These are phyloP conservation scores for Bactericera cockerelli DNA, from an alignment of 1,140 invertebrate genomes.

Conservation along the genomic window DNA sequence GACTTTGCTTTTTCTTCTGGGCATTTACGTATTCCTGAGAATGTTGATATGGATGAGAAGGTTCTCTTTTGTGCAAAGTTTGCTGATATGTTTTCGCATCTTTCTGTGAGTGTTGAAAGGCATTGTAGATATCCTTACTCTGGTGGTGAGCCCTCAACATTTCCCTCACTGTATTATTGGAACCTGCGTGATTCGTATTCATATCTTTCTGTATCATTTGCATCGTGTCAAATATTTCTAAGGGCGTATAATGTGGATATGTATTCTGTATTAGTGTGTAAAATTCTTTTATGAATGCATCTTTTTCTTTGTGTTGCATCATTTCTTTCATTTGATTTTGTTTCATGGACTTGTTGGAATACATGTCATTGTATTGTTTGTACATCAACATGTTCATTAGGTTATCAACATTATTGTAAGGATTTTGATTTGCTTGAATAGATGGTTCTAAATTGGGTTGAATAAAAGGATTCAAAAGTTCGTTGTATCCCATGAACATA, in stretches of 20 bases:
- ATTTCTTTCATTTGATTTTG: conserved; percentile 1
- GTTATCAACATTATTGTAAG: not conserved
- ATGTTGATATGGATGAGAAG: not conserved
- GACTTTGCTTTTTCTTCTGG: no score
- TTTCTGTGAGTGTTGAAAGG: not conserved
- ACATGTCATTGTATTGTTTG: conserved; percentile 5
- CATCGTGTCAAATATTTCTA: conserved; percentile 1
- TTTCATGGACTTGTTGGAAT: not conserved
- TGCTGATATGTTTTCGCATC: not conserved
- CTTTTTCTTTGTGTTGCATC: not conserved
- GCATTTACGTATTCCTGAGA: no score
- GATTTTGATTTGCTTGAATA: no score
- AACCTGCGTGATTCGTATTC: no score
- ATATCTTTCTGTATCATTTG: conserved; percentile 4
- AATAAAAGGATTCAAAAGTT: not conserved
- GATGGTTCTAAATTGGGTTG: not conserved
- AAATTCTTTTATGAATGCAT: not conserved
- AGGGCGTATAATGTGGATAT: conserved; percentile 4
- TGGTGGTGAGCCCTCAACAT: not conserved
- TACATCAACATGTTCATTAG: conserved; percentile 6
- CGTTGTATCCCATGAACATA: not conserved
- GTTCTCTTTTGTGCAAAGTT: not conserved
- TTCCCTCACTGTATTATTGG: not conserved
- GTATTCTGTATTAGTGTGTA: not conserved
- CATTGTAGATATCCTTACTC: conserved; percentile 1